A percentile compares a stretch with the other conserved stretches of the same genome.
Conservation (phyloP, 1,140 invertebrate species). For the Drosophila kanapiae region DNA sequence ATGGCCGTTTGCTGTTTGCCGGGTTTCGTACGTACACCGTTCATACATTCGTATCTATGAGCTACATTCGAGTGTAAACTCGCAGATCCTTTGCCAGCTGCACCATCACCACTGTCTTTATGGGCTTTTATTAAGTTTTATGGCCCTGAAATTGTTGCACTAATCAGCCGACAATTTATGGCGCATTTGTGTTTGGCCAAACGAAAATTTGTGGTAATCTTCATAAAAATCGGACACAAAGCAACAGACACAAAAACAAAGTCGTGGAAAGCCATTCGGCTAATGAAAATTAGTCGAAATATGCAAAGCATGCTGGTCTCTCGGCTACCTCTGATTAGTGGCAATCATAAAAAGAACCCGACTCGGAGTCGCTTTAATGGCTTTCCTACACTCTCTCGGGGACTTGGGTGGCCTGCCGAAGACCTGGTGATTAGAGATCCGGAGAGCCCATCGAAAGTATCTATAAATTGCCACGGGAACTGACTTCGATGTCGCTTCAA, state of each 20-base stretch:
- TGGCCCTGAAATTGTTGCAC: slow-evolving; percentile 79
- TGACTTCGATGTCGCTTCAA: slow-evolving; percentile 41
- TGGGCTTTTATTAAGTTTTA: slow-evolving; percentile 61
- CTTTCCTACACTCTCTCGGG: not conserved
- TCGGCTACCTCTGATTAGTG: slow-evolving; percentile 68
- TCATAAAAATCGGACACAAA: slow-evolving; percentile 55
- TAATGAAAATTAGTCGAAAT: slow-evolving; percentile 70
- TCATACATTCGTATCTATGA: slow-evolving; percentile 53
- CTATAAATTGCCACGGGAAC: slow-evolving; percentile 52
- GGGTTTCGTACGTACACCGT: slow-evolving; percentile 4
- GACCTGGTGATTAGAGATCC: slow-evolving; percentile 3
- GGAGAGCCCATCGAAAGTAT: slow-evolving; percentile 30
- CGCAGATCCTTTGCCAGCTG: slow-evolving; percentile 41
- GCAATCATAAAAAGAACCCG: slow-evolving; percentile 69
- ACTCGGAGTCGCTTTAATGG: slow-evolving; percentile 48
- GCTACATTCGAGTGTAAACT: slow-evolving; percentile 55
- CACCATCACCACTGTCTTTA: slow-evolving; percentile 15
- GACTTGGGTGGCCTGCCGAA: slow-evolving; percentile 1
- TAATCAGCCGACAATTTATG: slow-evolving; percentile 80
- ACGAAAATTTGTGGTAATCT: slow-evolving; percentile 43
- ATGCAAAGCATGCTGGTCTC: slow-evolving; percentile 65
- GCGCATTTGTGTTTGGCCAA: slow-evolving; percentile 68
- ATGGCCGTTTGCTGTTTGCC: slow-evolving; percentile 60
- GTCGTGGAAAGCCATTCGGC: slow-evolving; percentile 12
- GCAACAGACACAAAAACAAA: slow-evolving; percentile 9